phyloP scores from a whole-genome alignment of 2,113 vertebrate genomes.

The Sialia sialis region DNA sequence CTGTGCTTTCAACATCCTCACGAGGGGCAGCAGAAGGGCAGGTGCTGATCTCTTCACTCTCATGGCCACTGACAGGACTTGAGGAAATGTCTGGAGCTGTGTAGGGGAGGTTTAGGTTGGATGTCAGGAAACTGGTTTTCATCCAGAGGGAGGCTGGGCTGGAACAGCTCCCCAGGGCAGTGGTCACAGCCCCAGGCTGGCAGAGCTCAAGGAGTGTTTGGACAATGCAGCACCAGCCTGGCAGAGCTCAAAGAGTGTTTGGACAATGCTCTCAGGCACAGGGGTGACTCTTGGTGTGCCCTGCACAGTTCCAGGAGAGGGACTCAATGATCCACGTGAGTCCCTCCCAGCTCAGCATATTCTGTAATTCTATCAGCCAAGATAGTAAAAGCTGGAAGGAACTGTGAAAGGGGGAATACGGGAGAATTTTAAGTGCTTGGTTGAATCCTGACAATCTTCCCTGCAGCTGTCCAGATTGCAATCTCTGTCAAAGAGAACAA shows the following conservation, averaged over 20 bases:
- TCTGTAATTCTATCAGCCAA: background rate
- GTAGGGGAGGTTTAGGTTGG: background rate
- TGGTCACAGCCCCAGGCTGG: background rate
- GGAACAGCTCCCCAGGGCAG: background rate
- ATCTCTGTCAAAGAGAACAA: background rate
- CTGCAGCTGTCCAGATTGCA: background rate
- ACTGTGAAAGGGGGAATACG: background rate
- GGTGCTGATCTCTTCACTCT: background rate
- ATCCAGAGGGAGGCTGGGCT: background rate
- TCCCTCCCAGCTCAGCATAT: background rate
- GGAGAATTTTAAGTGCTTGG: background rate
- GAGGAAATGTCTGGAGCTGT: background rate
- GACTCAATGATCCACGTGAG: accelerated
- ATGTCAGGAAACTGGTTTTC: background rate
- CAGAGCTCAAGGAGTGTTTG: background rate
- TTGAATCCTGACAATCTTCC: background rate
- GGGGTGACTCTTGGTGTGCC: background rate
- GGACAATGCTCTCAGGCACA: background rate
- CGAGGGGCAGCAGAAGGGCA: background rate
- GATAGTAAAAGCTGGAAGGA: background rate
- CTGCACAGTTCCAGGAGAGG: background rate
- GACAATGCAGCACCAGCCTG: background rate
- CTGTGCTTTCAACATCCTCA: background rate
- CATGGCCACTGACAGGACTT: background rate
- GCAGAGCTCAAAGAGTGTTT: background rate